Evolutionary conservation across 2,888 invertebrate species (phyloP).

Genomic region (Caenorhabditis japonica): DNA sequence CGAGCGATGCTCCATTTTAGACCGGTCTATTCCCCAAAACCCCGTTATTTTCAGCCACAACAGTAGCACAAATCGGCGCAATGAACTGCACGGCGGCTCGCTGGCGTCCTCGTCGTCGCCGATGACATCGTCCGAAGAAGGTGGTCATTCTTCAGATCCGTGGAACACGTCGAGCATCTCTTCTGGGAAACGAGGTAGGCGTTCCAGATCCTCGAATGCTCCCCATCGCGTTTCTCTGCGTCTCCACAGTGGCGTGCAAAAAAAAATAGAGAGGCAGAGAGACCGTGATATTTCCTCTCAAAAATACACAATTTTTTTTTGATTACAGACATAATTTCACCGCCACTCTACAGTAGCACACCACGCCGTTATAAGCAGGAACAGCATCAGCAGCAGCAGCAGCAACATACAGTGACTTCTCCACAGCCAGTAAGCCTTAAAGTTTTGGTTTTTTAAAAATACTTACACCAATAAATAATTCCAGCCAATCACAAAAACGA

Average conservation of each 20-base stretch:
- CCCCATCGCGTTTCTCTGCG: too few species aligned
- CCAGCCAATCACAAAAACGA: slow-evolving; percentile 53
- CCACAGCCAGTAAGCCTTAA: slow-evolving; percentile 20
- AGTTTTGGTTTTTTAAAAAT: too few species aligned
- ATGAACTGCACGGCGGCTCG: slow-evolving; percentile 46
- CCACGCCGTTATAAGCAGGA: too few species aligned
- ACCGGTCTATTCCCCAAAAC: background rate
- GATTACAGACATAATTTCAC: slow-evolving; percentile 39
- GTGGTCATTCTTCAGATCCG: slow-evolving; percentile 53
- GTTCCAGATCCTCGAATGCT: background rate
- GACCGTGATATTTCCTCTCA: too few species aligned
- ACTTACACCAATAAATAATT: background rate
- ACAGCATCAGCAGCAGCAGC: slow-evolving; percentile 21
- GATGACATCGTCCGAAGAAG: slow-evolving; percentile 61
- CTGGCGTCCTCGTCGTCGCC: slow-evolving; percentile 59
- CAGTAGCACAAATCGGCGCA: slow-evolving; percentile 30
- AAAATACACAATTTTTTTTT: background rate
- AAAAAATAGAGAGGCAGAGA: too few species aligned
- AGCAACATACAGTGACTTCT: slow-evolving; percentile 12
- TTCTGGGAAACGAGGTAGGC: slow-evolving; percentile 30
- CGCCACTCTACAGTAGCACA: slow-evolving; percentile 55
- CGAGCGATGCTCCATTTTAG: too few species aligned
- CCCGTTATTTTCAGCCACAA: background rate
- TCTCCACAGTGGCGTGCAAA: too few species aligned
- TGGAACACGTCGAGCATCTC: slow-evolving; percentile 54